These are phyloP conservation scores for Cryptocephalus moraei DNA, from an alignment of 2,888 invertebrate species.

Conservation along the genomic window DNA sequence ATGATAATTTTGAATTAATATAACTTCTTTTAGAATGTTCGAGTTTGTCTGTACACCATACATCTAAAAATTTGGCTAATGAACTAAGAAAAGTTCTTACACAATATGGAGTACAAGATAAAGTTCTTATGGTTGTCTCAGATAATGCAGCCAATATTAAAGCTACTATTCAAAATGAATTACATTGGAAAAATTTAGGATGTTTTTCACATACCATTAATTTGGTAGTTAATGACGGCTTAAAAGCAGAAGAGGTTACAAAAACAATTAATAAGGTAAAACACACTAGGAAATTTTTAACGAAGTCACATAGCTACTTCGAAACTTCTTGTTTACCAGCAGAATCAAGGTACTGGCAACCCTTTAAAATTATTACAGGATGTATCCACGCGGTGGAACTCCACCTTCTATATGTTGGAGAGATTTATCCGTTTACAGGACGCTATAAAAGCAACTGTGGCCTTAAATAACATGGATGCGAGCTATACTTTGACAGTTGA, in stretches of 20 bases:
- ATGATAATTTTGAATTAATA: too few relatives aligned
- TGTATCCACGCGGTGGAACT: constrained; percentile 9
- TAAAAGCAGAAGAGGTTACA: background rate
- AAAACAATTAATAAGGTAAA: constrained; percentile 2
- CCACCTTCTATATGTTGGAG: constrained; percentile 11
- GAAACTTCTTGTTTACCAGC: constrained; percentile 6
- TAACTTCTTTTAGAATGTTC: too few relatives aligned
- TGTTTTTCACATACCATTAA: too few relatives aligned
- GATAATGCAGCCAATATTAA: too few relatives aligned
- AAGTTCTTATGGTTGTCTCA: too few relatives aligned
- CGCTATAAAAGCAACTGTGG: constrained; percentile 7
- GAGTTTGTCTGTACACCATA: too few relatives aligned
- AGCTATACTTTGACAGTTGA: constrained; percentile 4
- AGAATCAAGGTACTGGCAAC: constrained; percentile 1
- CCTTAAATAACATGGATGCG: constrained; percentile 5
- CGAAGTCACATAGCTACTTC: constrained; percentile 2
- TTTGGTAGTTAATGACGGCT: constrained; percentile 2
- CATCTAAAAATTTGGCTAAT: too few relatives aligned
- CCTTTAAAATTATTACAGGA: constrained; percentile 8
- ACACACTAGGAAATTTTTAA: constrained; percentile 6
- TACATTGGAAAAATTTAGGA: too few relatives aligned
- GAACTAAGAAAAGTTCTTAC: too few relatives aligned
- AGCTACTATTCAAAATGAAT: too few relatives aligned
- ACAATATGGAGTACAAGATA: too few relatives aligned
- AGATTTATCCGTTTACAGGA: constrained; percentile 6